phyloP scores from a whole-genome alignment of 2,888 invertebrate species.

The Nephrotoma guestfalica region DNA sequence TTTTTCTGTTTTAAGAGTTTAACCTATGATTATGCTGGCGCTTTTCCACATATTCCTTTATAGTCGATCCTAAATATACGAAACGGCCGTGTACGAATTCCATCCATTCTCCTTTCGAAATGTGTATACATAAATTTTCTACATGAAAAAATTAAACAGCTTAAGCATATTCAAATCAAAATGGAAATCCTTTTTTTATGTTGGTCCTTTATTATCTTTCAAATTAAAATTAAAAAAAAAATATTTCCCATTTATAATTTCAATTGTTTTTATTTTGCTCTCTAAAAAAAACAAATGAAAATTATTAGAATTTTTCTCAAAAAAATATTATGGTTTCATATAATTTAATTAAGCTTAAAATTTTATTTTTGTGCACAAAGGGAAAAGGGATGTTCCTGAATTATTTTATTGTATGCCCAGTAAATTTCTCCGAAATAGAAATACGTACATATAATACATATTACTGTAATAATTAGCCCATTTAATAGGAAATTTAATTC shows the following conservation, averaged over 20 bases:
- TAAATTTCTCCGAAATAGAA: not conserved
- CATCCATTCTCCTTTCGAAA: not conserved
- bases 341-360: not conserved
- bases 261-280: not conserved
- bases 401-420: not conserved
- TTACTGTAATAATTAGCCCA: not conserved
- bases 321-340: not conserved
- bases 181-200: not conserved
- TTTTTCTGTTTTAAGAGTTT: too few relatives aligned
- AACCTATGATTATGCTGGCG: too few relatives aligned
- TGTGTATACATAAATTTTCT: not conserved
- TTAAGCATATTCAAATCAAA: not conserved
- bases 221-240: not conserved
- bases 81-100: too few relatives aligned
- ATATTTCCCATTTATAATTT: not conserved
- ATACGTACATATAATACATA: not conserved
- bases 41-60: too few relatives aligned
- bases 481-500: not conserved
- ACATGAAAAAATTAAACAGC: not conserved
- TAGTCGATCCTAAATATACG: too few relatives aligned
- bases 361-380: too few relatives aligned
- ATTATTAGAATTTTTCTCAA: not conserved
- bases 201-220: not conserved
- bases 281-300: not conserved
- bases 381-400: too few relatives aligned